Percentiles rank a stretch among this genome's conserved stretches.
Conservation (phyloP, 2,888 invertebrate species). For the Crepidodera aurea region DNA sequence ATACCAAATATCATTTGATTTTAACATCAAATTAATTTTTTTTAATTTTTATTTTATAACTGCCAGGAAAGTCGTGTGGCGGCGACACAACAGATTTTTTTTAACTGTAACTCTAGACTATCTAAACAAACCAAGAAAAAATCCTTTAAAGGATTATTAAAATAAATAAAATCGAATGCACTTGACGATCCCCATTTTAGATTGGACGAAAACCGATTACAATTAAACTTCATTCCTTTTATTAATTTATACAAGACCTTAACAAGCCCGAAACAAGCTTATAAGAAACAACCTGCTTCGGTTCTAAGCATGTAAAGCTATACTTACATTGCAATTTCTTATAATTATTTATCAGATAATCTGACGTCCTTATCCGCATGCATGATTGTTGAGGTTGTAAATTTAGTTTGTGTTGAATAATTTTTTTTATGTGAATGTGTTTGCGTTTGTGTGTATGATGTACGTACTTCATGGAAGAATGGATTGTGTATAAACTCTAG, state of each 20-base stretch:
- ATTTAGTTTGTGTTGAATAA: conserved; percentile 19
- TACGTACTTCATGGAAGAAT: not conserved
- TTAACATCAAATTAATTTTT: too few relatives aligned
- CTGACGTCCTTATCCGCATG: conserved; percentile 37
- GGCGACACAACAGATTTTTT: too few relatives aligned
- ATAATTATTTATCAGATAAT: conserved; percentile 43
- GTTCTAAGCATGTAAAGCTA: conserved; percentile 35
- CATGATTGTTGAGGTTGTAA: conserved; percentile 34
- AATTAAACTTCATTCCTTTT: conserved; percentile 24
- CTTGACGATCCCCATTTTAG: conserved; percentile 16
- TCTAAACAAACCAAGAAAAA: too few relatives aligned
- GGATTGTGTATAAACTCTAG: too few relatives aligned
- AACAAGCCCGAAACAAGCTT: conserved; percentile 22
- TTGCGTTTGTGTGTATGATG: not conserved
- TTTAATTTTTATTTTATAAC: too few relatives aligned
- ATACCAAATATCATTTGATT: too few relatives aligned
- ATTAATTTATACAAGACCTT: conserved; percentile 27
- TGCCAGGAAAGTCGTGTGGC: too few relatives aligned
- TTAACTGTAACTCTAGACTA: too few relatives aligned
- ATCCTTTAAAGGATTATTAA: not conserved
- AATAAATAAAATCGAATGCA: not conserved
- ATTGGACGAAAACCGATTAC: conserved; percentile 14
- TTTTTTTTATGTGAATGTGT: conserved; percentile 7
- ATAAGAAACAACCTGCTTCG: conserved; percentile 18
- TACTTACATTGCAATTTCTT: conserved; percentile 40